Conservation (phyloP, 2,113 vertebrate genomes). For the Anthoscopus minutus region DNA sequence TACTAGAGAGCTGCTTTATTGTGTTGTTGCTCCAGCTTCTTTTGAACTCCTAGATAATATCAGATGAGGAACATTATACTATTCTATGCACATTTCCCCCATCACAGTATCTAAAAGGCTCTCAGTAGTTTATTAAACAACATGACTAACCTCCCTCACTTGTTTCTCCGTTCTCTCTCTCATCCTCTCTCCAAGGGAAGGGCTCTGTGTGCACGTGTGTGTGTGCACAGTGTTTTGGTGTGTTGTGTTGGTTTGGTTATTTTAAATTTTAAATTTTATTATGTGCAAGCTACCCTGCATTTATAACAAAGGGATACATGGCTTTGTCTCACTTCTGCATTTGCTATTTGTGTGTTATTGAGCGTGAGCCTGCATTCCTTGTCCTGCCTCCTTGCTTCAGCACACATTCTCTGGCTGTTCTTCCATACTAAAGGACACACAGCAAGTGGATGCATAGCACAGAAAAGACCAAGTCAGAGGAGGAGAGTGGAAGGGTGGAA, state of each 20-base stretch:
- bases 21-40: not conserved
- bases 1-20: constrained; percentile 12
- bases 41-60: constrained; percentile 53
- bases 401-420: not conserved
- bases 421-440: not conserved
- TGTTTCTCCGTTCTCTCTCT: constrained; percentile 28
- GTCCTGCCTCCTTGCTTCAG: not conserved
- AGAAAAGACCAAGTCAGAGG: not conserved
- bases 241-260: not conserved
- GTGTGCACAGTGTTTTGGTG: not conserved
- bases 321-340: not conserved
- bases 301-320: not conserved
- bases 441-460: constrained; percentile 6
- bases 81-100: constrained; percentile 31
- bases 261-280: not conserved
- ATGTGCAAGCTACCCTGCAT: not conserved
- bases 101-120: constrained; percentile 46
- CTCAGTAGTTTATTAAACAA: constrained; percentile 56
- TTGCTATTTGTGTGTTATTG: not conserved
- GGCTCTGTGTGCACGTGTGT: not conserved
- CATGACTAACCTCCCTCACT: constrained; percentile 48
- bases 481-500: not conserved
- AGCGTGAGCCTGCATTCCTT: not conserved
- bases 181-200: constrained; percentile 2
- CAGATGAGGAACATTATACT: constrained; percentile 40